Conservation (phyloP, 64 coral and sea anemone species). For the Pachyseris speciosa region DNA sequence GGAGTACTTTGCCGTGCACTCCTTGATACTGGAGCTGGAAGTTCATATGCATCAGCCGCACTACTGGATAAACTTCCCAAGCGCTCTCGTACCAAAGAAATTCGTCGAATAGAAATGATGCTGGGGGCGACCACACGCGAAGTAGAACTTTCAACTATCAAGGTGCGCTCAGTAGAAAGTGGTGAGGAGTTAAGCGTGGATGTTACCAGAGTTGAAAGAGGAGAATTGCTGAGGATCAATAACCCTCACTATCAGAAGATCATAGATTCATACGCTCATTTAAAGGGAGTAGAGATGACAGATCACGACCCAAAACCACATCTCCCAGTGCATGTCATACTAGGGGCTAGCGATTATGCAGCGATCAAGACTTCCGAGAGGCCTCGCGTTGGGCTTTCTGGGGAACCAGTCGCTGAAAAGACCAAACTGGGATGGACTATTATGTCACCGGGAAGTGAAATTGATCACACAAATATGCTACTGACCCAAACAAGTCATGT, state of each 20-base stretch:
- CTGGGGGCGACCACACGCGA: constrained; percentile 18
- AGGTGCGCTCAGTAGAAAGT: not conserved
- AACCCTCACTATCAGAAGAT: not conserved
- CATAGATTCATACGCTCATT: not conserved
- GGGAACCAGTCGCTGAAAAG: constrained; percentile 19
- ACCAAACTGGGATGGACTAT: constrained; percentile 34
- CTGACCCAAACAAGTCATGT: not conserved
- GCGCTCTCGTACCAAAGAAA: not conserved
- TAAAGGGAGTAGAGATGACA: not conserved
- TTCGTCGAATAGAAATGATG: constrained; percentile 47
- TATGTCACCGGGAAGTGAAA: not conserved
- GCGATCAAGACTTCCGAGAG: not conserved
- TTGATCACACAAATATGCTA: not conserved
- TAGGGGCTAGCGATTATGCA: constrained; percentile 17
- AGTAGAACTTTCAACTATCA: not conserved
- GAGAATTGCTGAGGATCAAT: not conserved
- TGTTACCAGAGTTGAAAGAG: too few species aligned
- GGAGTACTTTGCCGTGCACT: too few species aligned
- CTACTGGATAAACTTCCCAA: not conserved
- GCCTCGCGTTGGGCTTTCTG: not conserved
- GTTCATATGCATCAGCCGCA: constrained; percentile 20
- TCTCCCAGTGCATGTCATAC: too few species aligned
- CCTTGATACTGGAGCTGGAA: not conserved
- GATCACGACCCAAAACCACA: too few species aligned
- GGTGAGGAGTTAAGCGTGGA: too few species aligned